These are phyloP conservation scores for Brachyhypopomus occidentalis DNA, from an alignment of 2,113 vertebrate species.

Conservation along the genomic window DNA sequence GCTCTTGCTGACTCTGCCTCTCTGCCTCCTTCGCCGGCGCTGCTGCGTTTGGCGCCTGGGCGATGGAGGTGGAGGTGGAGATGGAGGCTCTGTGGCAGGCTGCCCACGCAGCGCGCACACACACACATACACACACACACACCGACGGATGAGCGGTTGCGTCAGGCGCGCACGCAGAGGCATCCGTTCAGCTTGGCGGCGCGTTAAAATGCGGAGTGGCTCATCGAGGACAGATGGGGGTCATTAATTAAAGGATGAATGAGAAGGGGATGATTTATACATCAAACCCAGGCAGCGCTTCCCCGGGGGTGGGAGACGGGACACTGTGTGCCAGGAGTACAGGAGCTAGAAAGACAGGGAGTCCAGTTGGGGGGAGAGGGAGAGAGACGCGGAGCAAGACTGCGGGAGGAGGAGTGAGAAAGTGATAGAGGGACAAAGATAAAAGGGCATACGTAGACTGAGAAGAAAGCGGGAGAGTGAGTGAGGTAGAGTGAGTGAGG, in stretches of 20 bases:
- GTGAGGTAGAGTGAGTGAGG: not conserved
- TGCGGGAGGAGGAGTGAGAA: not conserved
- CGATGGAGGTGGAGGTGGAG: not conserved
- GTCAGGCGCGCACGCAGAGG: constrained; percentile 18
- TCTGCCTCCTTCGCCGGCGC: constrained; percentile 4
- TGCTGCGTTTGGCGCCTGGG: constrained; percentile 31
- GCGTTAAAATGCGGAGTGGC: constrained; percentile 65
- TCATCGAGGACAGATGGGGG: constrained; percentile 56
- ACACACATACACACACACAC: too few relatives aligned
- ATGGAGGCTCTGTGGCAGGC: constrained; percentile 18
- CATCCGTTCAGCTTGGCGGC: constrained; percentile 32
- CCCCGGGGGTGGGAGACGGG: constrained; percentile 26
- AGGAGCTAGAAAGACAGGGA: not conserved
- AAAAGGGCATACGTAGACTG: not conserved
- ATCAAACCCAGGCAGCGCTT: constrained; percentile 43
- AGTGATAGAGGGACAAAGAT: not conserved
- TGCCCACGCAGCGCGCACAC: too few relatives aligned
- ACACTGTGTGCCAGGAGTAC: constrained; percentile 29
- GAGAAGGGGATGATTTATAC: constrained; percentile 53
- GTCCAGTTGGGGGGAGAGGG: not conserved
- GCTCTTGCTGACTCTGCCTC: not conserved
- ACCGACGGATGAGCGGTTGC: constrained; percentile 28
- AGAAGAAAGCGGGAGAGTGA: not conserved
- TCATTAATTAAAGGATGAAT: constrained; percentile 54
- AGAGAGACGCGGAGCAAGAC: not conserved